A percentile compares a stretch with the other conserved stretches of the same genome.
phyloP scores from a whole-genome alignment of 2,888 invertebrate species.

The Trachelus tabidus region DNA sequence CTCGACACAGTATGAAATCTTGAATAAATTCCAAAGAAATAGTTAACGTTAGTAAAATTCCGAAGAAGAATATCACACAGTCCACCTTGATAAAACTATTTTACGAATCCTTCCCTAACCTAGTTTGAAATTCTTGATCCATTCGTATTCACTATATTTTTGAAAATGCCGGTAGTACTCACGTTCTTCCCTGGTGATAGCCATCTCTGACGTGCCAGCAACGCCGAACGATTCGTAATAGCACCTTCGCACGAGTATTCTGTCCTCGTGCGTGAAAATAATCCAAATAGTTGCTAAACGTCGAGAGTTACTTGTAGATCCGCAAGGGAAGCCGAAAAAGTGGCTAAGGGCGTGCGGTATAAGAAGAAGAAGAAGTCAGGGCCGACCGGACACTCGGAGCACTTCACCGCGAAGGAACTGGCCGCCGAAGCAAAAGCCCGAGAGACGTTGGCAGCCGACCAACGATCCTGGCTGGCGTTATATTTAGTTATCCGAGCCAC shows the following conservation, averaged over 20 bases:
- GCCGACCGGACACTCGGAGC: slow-evolving; percentile 19
- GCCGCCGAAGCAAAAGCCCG: slow-evolving; percentile 29
- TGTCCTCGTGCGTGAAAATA: background rate
- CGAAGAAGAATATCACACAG: background rate
- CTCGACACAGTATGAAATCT: background rate
- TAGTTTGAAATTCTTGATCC: background rate
- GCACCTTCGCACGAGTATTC: background rate
- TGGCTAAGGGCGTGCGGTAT: background rate
- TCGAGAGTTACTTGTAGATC: background rate
- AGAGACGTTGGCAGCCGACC: slow-evolving; percentile 53
- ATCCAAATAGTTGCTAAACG: background rate
- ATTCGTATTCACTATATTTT: background rate
- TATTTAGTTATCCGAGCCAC: slow-evolving; percentile 55
- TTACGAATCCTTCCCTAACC: background rate
- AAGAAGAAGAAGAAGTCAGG: background rate
- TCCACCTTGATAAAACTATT: background rate
- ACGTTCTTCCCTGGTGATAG: slow-evolving; percentile 63
- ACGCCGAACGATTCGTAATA: background rate
- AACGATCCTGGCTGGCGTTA: slow-evolving; percentile 60
- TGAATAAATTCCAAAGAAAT: background rate
- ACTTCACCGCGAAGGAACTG: slow-evolving; percentile 32
- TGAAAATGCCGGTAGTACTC: slow-evolving; percentile 46
- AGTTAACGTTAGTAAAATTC: background rate
- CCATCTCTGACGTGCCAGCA: slow-evolving; percentile 48
- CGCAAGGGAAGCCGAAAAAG: background rate